These are phyloP conservation scores for Erythrocercus mccallii DNA, from an alignment of 2,113 vertebrate genomes.

Conservation along the genomic window DNA sequence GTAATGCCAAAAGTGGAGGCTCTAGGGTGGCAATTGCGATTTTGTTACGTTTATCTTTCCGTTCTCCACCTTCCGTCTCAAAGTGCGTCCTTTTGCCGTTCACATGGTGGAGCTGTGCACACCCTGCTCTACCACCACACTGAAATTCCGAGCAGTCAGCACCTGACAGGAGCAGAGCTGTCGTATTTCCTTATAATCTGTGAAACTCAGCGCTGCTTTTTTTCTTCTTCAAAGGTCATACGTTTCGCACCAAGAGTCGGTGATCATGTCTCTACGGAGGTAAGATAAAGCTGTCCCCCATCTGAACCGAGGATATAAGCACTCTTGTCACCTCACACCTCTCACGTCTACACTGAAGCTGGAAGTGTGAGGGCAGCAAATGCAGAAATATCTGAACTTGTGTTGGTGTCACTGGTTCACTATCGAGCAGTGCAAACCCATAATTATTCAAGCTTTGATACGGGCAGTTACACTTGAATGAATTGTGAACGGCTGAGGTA, in stretches of 20 bases:
- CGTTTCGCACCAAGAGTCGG: not conserved
- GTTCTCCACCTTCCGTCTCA: rapidly evolving
- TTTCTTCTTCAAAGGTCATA: rapidly evolving
- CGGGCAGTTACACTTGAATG: not conserved
- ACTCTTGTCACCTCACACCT: not conserved
- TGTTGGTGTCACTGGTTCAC: not conserved
- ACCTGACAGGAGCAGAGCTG: not conserved
- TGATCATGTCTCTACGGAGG: rapidly evolving
- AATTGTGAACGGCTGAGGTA: not conserved
- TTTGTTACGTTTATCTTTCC: rapidly evolving
- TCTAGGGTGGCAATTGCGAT: rapidly evolving
- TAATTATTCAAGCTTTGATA: not conserved
- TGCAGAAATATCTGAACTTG: not conserved
- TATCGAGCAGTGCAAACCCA: not conserved
- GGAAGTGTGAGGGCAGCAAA: not conserved
- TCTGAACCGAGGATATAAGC: not conserved
- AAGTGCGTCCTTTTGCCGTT: not conserved
- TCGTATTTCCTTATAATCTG: not conserved
- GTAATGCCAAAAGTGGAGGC: not conserved
- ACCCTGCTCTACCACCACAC: not conserved
- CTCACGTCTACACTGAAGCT: not conserved
- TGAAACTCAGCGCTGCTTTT: not conserved
- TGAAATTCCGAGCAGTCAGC: not conserved
- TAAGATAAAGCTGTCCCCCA: not conserved
- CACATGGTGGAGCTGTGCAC: too few relatives aligned